Evolutionary conservation across 2,113 vertebrate species (phyloP).

Genomic region (Spheniscus mendiculus): DNA sequence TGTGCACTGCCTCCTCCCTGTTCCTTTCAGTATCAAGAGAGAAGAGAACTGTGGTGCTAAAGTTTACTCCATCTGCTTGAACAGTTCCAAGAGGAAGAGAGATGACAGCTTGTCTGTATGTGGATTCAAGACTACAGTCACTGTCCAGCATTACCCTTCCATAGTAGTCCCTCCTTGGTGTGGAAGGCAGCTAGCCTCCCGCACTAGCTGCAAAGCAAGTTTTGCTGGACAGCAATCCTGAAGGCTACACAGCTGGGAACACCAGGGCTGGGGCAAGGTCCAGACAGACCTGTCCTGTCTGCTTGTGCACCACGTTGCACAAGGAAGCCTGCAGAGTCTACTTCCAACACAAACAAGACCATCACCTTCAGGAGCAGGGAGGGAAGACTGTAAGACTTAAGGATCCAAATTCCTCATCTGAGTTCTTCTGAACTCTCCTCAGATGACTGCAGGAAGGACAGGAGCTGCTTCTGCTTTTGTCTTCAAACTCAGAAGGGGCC

Average conservation of each 20-base stretch:
- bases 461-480: neutral
- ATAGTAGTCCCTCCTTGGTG: neutral
- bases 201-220: neutral
- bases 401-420: neutral
- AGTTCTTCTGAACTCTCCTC: neutral
- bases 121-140: neutral
- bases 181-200: neutral
- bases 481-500: neutral
- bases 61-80: neutral
- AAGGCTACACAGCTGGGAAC: neutral
- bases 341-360: neutral
- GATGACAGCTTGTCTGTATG: neutral
- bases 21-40: neutral
- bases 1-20: fast-evolving
- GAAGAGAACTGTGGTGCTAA: neutral
- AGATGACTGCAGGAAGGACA: neutral
- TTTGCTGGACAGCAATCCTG: neutral
- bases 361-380: neutral
- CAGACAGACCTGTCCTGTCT: neutral
- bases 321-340: neutral
- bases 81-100: neutral
- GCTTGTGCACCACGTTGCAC: fast-evolving
- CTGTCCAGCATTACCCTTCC: neutral
- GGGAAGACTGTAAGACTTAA: neutral
- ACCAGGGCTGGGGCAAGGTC: neutral